phyloP scores from a whole-genome alignment of 2,888 invertebrate genomes.

The Epinotia demarniana region DNA sequence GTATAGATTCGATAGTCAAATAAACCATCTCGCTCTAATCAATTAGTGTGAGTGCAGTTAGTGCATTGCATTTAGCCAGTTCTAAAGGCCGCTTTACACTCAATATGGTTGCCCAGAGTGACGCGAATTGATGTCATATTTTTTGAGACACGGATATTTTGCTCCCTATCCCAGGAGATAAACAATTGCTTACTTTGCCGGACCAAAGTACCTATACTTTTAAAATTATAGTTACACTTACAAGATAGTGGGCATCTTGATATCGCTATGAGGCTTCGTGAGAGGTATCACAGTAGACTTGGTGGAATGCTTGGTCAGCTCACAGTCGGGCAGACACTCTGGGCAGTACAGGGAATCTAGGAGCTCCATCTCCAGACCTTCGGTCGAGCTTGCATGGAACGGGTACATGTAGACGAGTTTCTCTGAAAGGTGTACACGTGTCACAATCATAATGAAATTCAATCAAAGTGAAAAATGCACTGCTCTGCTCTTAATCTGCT shows the following conservation, averaged over 20 bases:
- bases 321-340: slow-evolving; percentile 85
- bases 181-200: too few relatives aligned
- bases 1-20: too few relatives aligned
- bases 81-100: too few relatives aligned
- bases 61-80: too few relatives aligned
- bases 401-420: slow-evolving; percentile 69
- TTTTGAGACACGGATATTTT: too few relatives aligned
- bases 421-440: slow-evolving; percentile 57
- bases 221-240: neutral
- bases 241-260: neutral
- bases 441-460: neutral
- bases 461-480: neutral
- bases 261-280: neutral
- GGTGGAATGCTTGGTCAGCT: slow-evolving; percentile 68
- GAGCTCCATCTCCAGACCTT: slow-evolving; percentile 77
- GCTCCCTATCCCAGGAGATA: too few relatives aligned
- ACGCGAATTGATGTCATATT: too few relatives aligned
- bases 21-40: too few relatives aligned
- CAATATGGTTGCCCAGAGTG: too few relatives aligned
- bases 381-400: slow-evolving; percentile 49
- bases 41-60: too few relatives aligned
- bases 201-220: too few relatives aligned
- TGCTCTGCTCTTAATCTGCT: neutral
- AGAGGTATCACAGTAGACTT: slow-evolving; percentile 56
- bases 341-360: slow-evolving; percentile 84